A percentile compares a stretch with the other conserved stretches of the same genome.
These are phyloP conservation scores for Hippocampus mohnikei DNA, from an alignment of 2,113 vertebrate species.

Conservation along the genomic window DNA sequence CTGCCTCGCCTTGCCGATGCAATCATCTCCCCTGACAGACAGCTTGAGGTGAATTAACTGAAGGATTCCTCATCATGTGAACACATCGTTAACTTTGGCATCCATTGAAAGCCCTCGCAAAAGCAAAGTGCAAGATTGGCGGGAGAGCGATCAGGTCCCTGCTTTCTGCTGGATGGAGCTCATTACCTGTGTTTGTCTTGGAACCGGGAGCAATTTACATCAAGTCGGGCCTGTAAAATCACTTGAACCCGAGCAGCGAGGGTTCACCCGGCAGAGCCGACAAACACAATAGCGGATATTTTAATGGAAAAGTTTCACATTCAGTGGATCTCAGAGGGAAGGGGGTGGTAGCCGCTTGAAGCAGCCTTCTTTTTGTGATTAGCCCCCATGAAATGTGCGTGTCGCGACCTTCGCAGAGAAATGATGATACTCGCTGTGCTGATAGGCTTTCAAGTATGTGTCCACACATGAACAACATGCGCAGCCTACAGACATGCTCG, in stretches of 20 bases:
- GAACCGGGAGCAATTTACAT: slow-evolving; percentile 55
- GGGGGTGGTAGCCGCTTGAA: slow-evolving; percentile 9
- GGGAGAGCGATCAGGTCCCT: slow-evolving; percentile 28
- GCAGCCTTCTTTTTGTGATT: slow-evolving; percentile 20
- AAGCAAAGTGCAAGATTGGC: slow-evolving; percentile 27
- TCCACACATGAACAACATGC: not conserved
- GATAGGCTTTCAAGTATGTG: slow-evolving; percentile 18
- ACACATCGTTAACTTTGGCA: slow-evolving; percentile 34
- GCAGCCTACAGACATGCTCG: not conserved
- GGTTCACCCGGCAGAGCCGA: slow-evolving; percentile 38
- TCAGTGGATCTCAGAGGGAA: slow-evolving; percentile 19
- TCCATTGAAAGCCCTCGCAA: slow-evolving; percentile 27
- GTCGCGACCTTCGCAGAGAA: slow-evolving; percentile 13
- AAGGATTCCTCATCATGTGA: slow-evolving; percentile 34
- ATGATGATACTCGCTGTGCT: slow-evolving; percentile 10
- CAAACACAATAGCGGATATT: slow-evolving; percentile 40
- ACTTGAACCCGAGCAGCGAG: slow-evolving; percentile 48
- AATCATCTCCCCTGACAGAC: slow-evolving; percentile 43
- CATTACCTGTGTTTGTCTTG: slow-evolving; percentile 63
- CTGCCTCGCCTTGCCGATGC: no score
- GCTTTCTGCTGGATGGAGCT: slow-evolving; percentile 46
- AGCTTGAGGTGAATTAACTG: slow-evolving; percentile 45
- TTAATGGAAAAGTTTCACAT: slow-evolving; percentile 40
- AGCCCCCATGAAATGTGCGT: slow-evolving; percentile 27
- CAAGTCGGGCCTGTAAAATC: slow-evolving; percentile 50